phyloP scores from a whole-genome alignment of 2,888 invertebrate genomes.

The Zaprionus bogoriensis region DNA sequence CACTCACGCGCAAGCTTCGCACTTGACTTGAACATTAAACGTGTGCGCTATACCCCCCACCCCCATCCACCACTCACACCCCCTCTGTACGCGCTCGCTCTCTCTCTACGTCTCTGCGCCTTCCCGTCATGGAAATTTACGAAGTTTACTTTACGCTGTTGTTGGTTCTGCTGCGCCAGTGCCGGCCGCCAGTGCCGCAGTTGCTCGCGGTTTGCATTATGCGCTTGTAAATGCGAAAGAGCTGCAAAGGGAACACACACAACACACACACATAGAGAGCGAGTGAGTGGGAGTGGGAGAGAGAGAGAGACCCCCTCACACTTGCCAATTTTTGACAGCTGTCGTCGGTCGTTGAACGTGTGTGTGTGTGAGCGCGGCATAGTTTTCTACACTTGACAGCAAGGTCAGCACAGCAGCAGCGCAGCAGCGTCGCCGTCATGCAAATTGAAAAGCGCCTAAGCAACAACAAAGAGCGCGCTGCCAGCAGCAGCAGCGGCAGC shows the following conservation, averaged over 20 bases:
- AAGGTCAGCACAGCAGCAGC: slow-evolving; percentile 57
- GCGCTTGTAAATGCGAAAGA: slow-evolving; percentile 19
- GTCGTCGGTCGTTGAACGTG: slow-evolving; percentile 12
- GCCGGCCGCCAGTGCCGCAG: slow-evolving; percentile 45
- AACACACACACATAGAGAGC: no score
- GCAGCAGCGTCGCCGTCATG: slow-evolving; percentile 49
- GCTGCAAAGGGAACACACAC: no score
- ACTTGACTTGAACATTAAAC: slow-evolving; percentile 76
- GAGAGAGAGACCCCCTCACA: background rate
- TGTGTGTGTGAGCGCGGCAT: slow-evolving; percentile 44
- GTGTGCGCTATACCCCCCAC: slow-evolving; percentile 31
- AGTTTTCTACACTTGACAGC: slow-evolving; percentile 67
- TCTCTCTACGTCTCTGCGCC: no score
- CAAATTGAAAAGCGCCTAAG: slow-evolving; percentile 63
- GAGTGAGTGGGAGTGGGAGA: no score
- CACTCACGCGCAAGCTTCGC: slow-evolving; percentile 68
- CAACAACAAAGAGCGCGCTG: slow-evolving; percentile 50
- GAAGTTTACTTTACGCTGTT: slow-evolving; percentile 51
- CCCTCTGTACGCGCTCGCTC: background rate
- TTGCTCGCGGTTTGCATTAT: slow-evolving; percentile 40
- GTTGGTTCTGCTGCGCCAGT: slow-evolving; percentile 23
- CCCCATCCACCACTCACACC: background rate
- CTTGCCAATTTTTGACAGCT: slow-evolving; percentile 68
- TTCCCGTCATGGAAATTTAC: slow-evolving; percentile 49
- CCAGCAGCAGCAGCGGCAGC: slow-evolving; percentile 13